A percentile compares a stretch with the other conserved stretches of the same genome.
Conservation (phyloP, 1,140 invertebrate species). For the Drosophila sp. region DNA sequence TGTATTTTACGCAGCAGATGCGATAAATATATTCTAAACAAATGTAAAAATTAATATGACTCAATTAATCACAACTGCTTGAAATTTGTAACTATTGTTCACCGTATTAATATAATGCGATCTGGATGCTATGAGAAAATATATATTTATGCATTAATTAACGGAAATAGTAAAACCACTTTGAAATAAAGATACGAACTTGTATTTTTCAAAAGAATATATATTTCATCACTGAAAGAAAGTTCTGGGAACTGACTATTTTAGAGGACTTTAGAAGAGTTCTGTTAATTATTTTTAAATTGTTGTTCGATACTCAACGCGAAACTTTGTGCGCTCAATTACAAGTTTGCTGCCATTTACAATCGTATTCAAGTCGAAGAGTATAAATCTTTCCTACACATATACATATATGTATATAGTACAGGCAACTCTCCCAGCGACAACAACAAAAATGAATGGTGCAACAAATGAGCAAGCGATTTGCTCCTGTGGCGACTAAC, state of each 20-base stretch:
- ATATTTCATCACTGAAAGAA: too few relatives aligned
- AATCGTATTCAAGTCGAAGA: conserved; percentile 38
- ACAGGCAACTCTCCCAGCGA: neutral
- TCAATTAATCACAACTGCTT: neutral
- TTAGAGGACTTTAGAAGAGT: neutral
- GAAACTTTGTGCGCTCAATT: conserved; percentile 10
- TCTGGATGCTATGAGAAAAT: too few relatives aligned
- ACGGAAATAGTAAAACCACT: too few relatives aligned
- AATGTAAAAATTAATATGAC: conserved; percentile 2
- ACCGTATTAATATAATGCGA: too few relatives aligned
- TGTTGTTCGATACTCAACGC: conserved; percentile 4
- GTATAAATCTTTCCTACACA: conserved; percentile 53
- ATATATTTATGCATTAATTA: too few relatives aligned
- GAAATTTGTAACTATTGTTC: neutral
- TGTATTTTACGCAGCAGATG: too few relatives aligned
- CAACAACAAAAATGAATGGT: conserved; percentile 29
- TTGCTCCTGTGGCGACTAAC: conserved; percentile 47
- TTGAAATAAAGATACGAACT: too few relatives aligned
- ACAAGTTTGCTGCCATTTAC: conserved; percentile 11
- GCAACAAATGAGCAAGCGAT: conserved; percentile 71
- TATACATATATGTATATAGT: too few relatives aligned
- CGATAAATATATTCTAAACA: too few relatives aligned
- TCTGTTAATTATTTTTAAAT: conserved; percentile 28
- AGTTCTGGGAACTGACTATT: too few relatives aligned
- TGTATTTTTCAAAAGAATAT: too few relatives aligned